These are phyloP conservation scores for Dynastes grantii DNA, from an alignment of 2,888 invertebrate genomes.

Conservation along the genomic window DNA sequence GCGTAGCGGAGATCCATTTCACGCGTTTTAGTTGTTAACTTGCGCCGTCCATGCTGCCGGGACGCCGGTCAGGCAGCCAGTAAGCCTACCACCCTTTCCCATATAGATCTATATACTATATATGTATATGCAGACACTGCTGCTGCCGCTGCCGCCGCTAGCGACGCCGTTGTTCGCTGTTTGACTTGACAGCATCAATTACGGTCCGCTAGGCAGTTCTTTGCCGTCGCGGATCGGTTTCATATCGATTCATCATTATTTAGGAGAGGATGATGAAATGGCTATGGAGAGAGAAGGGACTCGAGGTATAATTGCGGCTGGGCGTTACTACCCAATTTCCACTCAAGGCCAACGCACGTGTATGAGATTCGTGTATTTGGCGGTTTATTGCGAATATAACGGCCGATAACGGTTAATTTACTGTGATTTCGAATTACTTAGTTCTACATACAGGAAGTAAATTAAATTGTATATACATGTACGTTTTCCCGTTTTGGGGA, in stretches of 20 bases:
- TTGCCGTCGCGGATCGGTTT: conserved; percentile 31
- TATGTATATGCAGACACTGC: background rate
- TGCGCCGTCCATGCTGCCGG: background rate
- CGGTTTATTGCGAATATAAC: no score
- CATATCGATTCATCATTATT: conserved; percentile 44
- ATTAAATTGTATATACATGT: no score
- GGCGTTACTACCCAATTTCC: conserved; percentile 10
- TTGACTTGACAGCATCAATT: conserved; percentile 46
- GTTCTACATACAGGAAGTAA: no score
- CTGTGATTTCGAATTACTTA: no score
- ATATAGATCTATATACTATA: background rate
- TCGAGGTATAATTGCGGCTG: background rate
- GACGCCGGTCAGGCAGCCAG: background rate
- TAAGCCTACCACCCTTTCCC: background rate
- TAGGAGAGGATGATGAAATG: background rate
- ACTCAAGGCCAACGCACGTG: background rate
- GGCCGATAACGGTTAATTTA: no score
- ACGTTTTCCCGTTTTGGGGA: no score
- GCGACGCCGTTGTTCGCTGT: conserved; percentile 15
- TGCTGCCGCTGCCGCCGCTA: background rate
- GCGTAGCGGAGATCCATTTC: conserved; percentile 33
- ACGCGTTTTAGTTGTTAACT: conserved; percentile 37
- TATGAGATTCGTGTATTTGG: no score
- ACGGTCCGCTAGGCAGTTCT: conserved; percentile 18
- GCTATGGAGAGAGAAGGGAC: background rate